Evolutionary conservation across 1,140 invertebrate species (phyloP).

Genomic region (Drosophila orena): DNA sequence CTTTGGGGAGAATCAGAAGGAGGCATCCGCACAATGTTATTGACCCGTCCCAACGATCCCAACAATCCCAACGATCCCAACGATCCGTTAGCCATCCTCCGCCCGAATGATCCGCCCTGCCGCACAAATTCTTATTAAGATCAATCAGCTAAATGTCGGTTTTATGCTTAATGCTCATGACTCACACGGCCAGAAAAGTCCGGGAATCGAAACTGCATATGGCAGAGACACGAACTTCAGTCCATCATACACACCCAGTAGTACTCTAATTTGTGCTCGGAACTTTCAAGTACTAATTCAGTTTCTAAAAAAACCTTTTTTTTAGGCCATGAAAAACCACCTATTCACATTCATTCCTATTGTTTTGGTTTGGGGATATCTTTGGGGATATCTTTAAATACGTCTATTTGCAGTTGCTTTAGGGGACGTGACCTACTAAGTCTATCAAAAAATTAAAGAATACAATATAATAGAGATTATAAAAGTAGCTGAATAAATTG

Average conservation of each 20-base stretch:
- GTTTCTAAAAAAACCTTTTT: too few species aligned
- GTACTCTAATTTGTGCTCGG: constrained; percentile 9
- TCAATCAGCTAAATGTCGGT: constrained; percentile 83
- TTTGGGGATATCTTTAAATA: too few species aligned
- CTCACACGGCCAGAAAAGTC: constrained; percentile 63
- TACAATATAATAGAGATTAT: too few species aligned
- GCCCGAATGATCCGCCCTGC: constrained; percentile 20
- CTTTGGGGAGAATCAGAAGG: background rate
- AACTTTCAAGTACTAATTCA: background rate
- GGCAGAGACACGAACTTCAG: constrained; percentile 7
- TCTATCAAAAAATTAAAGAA: too few species aligned
- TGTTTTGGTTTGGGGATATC: too few species aligned
- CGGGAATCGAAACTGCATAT: constrained; percentile 64
- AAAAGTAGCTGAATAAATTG: too few species aligned
- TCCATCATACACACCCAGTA: background rate
- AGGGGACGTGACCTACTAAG: too few species aligned
- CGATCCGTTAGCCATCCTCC: constrained; percentile 64
- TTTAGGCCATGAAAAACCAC: too few species aligned
- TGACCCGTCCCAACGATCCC: constrained; percentile 56
- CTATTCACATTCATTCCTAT: too few species aligned
- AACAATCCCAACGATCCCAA: constrained; percentile 38
- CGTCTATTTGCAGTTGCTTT: too few species aligned
- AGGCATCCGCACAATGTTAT: constrained; percentile 64
- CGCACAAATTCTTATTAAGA: constrained; percentile 77
- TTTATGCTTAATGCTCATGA: constrained; percentile 83